Percentiles rank a stretch among this genome's conserved stretches.
phyloP scores from a whole-genome alignment of 2,888 invertebrate species.

The Stegophylla sp. region DNA sequence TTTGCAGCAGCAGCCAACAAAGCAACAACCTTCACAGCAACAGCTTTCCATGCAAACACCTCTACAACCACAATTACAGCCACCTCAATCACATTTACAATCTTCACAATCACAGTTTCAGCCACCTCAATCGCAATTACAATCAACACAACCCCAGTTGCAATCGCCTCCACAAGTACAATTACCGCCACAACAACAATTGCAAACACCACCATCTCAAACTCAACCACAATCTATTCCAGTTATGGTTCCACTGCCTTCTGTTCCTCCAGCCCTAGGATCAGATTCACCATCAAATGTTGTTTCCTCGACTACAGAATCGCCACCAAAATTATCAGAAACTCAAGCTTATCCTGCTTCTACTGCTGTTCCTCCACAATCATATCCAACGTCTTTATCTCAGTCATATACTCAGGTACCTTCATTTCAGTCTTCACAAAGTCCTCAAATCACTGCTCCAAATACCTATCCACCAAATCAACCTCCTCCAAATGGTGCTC shows the following conservation, averaged over 20 bases:
- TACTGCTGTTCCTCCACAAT: constrained; percentile 59
- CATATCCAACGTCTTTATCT: constrained; percentile 57
- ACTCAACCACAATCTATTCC: constrained; percentile 51
- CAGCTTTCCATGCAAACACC: constrained; percentile 62
- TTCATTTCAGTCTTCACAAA: constrained; percentile 37
- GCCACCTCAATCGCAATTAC: constrained; percentile 25
- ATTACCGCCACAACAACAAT: neutral
- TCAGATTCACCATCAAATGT: constrained; percentile 54
- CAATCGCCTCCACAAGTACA: constrained; percentile 42
- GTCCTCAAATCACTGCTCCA: constrained; percentile 18
- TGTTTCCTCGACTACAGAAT: constrained; percentile 56
- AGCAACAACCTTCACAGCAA: constrained; percentile 62
- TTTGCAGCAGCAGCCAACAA: constrained; percentile 25
- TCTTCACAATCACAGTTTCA: constrained; percentile 59
- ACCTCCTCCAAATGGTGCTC: constrained; percentile 3
- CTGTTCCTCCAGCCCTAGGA: constrained; percentile 11
- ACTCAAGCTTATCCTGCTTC: constrained; percentile 60
- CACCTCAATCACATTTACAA: constrained; percentile 59
- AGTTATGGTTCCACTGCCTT: neutral
- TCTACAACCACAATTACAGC: neutral
- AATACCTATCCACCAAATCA: constrained; percentile 34
- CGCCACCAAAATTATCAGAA: constrained; percentile 49
- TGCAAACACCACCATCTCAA: constrained; percentile 1
- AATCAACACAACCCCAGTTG: constrained; percentile 19
- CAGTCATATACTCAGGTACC: constrained; percentile 29